Evolutionary conservation across 2,113 vertebrate species (phyloP), one percentile per base, ranked within the genome.

Genomic region (Myiozetetes cayanensis): DNA sequence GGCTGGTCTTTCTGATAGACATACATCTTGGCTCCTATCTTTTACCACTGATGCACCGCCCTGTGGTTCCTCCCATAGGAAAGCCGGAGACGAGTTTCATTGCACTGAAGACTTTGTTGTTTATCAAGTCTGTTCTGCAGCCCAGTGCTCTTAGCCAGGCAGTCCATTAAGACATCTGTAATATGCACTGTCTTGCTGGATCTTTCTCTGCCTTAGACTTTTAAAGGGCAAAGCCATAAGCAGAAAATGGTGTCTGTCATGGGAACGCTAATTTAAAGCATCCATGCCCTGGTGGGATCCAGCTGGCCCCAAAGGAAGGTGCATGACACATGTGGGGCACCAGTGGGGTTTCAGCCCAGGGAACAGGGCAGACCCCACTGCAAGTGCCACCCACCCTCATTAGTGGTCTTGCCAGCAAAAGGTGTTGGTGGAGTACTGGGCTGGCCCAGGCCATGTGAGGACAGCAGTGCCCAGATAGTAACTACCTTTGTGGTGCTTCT

Each of bases 31-130:
- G 24, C 21, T 47, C 21, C 33, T 44, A 13, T 53, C 39, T 37
- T 30, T 30, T 8, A 18, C 28, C 35, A 12, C 37, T 52, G 22
- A 23, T 21, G 31, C 46, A 31, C 5, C 13, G n/a, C 2, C 0
- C 15, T 1, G 0, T 27, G 39, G 25, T 67, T 56, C 9, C n/a
- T 74, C 55, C 55, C 2, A 0, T 18, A 8, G 10, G 30, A 22
- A 44, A 65, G 19, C 37, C n/a, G 0, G 0, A 21, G 55, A 22
- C 0, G 1, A 30, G 13, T 87, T 66, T 77, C 37, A 21, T 21
- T 27, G 24, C 37, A 2, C 12, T 49, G n/a, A 61, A 35, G 43
- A 27, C 55, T 77, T 61, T 68, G 73, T 22, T 49, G 15, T 58
- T 75, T 30, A 11, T 46, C n/a, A n/a, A 31, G 2, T 41, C n/a